These are phyloP conservation scores for Parasteatoda lunata DNA, from an alignment of 2,888 invertebrate species.

Conservation along the genomic window DNA sequence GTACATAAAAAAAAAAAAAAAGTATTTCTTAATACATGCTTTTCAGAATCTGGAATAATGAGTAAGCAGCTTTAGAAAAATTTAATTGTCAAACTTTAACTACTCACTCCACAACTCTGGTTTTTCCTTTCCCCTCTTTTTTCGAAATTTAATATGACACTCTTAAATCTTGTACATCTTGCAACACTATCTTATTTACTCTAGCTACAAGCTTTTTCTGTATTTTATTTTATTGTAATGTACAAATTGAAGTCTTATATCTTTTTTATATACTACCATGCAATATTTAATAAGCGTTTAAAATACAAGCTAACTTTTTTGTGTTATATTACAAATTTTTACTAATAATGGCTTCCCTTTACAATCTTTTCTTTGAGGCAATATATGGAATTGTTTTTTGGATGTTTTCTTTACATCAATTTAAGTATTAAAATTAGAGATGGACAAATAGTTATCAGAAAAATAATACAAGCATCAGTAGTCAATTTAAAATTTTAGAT, in stretches of 20 bases:
- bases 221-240: slow-evolving; percentile 63
- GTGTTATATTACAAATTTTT: slow-evolving; percentile 57
- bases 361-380: slow-evolving; percentile 59
- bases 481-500: too few species aligned
- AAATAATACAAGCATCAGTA: too few species aligned
- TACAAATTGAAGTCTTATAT: slow-evolving; percentile 65
- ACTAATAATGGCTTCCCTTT: slow-evolving; percentile 66
- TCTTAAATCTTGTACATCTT: slow-evolving; percentile 44
- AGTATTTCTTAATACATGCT: too few species aligned
- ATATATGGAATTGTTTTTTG: slow-evolving; percentile 57
- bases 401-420: slow-evolving; percentile 57
- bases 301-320: slow-evolving; percentile 50
- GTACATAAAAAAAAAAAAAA: too few species aligned
- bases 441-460: too few species aligned
- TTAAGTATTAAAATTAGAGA: slow-evolving; percentile 34
- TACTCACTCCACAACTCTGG: too few species aligned
- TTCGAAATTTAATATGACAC: too few species aligned
- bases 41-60: too few species aligned
- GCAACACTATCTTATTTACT: slow-evolving; percentile 68
- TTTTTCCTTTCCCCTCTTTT: too few species aligned
- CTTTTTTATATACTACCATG: slow-evolving; percentile 63
- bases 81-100: too few species aligned
- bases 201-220: slow-evolving; percentile 63
- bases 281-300: slow-evolving; percentile 66
- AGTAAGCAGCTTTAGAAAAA: too few species aligned